These are phyloP conservation scores for Lophotriccus pileatus DNA, from an alignment of 2,797 vertebrate species.

Conservation along the genomic window DNA sequence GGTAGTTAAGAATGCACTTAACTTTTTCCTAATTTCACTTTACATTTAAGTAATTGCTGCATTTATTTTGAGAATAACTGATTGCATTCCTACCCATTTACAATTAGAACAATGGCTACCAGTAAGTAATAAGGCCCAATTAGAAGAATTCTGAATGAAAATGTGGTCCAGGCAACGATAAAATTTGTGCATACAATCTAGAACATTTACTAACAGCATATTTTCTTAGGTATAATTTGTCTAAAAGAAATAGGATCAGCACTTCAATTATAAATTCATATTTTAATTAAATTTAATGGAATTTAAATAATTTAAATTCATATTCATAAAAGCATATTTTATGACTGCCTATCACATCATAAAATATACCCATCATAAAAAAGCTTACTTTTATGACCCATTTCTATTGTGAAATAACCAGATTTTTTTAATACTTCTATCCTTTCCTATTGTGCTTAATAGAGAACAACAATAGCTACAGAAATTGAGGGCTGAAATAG, in stretches of 20 bases:
- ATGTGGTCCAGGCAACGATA: not conserved
- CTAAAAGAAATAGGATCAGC: not conserved
- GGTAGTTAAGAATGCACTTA: not conserved
- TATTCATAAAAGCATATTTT: not conserved
- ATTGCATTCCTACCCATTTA: not conserved
- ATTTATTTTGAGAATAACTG: not conserved
- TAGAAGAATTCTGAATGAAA: not conserved
- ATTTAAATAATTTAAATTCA: not conserved
- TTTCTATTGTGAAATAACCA: not conserved
- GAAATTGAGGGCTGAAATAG: not conserved
- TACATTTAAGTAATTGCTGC: not conserved
- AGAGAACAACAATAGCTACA: not conserved
- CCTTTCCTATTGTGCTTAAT: not conserved
- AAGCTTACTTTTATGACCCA: not conserved
- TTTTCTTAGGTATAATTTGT: not conserved
- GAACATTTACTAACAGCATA: not conserved
- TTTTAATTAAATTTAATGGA: not conserved
- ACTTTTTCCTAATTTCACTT: not conserved
- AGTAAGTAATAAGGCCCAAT: not conserved
- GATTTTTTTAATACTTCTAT: not conserved
- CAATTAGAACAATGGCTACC: not conserved
- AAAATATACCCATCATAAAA: not conserved
- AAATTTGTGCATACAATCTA: not conserved
- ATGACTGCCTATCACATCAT: not conserved
- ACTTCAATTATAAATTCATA: not conserved